These are phyloP conservation scores for Diuraphis noxia DNA, from an alignment of 1,140 invertebrate species.

Conservation along the genomic window DNA sequence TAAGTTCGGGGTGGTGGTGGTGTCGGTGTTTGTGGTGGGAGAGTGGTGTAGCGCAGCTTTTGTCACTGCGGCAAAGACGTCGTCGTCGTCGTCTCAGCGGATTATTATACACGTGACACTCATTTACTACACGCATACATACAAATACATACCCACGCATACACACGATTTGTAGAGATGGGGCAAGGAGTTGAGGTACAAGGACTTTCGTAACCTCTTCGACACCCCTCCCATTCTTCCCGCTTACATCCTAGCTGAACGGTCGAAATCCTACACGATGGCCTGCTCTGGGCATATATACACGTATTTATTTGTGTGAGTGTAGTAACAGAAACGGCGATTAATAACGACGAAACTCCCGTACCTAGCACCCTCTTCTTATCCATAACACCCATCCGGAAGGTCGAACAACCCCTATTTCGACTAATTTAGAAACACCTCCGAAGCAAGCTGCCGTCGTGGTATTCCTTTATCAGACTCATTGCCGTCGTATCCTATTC, in stretches of 20 bases:
- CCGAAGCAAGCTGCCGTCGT: no score
- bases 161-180: background rate
- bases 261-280: background rate
- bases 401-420: background rate
- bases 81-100: background rate
- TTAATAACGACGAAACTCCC: slow-evolving; percentile 29
- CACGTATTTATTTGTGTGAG: background rate
- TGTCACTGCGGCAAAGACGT: slow-evolving; percentile 16
- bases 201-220: background rate
- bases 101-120: background rate
- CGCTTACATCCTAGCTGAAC: no score
- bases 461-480: background rate
- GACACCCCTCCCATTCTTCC: background rate
- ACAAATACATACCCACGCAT: background rate
- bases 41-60: background rate
- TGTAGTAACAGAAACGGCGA: slow-evolving; percentile 26
- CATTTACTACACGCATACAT: background rate
- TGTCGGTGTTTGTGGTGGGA: background rate
- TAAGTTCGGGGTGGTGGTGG: background rate
- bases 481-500: background rate
- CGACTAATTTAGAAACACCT: slow-evolving; percentile 46
- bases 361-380: background rate
- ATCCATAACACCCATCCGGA: background rate
- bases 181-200: background rate
- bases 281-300: background rate